Percentiles rank a stretch among this genome's conserved stretches.
Conservation (phyloP, 2,888 invertebrate species). For the Aspidiotus destructor region DNA sequence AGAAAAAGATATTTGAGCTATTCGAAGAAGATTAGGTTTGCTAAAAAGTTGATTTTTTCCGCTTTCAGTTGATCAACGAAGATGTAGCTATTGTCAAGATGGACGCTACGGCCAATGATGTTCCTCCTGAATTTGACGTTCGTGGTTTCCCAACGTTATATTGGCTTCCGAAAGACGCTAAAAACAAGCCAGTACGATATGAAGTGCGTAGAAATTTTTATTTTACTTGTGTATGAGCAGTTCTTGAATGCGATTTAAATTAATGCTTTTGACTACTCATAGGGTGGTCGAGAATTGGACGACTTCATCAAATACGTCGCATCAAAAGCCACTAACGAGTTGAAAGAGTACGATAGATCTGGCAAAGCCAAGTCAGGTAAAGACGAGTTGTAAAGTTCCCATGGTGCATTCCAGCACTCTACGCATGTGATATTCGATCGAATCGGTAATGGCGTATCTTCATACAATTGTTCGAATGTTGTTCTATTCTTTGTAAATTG, state of each 20-base stretch:
- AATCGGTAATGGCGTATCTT: background rate
- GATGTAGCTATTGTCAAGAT: constrained; percentile 89
- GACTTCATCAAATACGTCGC: constrained; percentile 94
- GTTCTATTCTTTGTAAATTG: no score
- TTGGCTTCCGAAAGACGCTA: constrained; percentile 81
- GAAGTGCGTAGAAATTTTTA: constrained; percentile 49
- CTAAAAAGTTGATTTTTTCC: constrained; percentile 21
- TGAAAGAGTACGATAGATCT: constrained; percentile 76
- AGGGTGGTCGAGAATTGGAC: constrained; percentile 83
- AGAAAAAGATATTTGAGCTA: background rate
- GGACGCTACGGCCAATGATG: constrained; percentile 98
- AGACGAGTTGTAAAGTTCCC: constrained; percentile 50
- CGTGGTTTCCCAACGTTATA: constrained; percentile 95
- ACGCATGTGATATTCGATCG: constrained; percentile 16
- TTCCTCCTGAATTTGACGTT: constrained; percentile 81
- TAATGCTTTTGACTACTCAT: constrained; percentile 40
- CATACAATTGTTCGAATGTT: no score
- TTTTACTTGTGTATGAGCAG: background rate
- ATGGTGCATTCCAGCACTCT: background rate
- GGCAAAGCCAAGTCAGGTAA: constrained; percentile 55
- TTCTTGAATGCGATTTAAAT: background rate
- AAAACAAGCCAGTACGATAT: constrained; percentile 70
- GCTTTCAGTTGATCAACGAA: constrained; percentile 62
- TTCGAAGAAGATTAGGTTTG: background rate
- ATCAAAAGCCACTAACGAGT: constrained; percentile 76